Evolutionary conservation across 2,113 vertebrate genomes (phyloP).

Genomic region (Pao palembangensis): DNA sequence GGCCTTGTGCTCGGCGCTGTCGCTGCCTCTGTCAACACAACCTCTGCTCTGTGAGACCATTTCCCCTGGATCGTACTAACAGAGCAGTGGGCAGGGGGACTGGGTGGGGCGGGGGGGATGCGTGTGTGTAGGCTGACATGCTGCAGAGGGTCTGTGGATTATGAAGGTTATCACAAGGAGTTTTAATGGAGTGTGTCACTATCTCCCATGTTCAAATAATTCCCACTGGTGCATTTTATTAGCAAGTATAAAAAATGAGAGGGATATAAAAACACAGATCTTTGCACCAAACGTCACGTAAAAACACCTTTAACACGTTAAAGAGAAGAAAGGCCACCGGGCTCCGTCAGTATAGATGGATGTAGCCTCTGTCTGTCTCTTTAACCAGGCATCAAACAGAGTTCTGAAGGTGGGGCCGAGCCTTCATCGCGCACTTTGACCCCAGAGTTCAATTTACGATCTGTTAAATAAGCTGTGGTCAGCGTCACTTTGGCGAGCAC

Average conservation of each 20-base stretch:
- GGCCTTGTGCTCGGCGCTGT: slow-evolving; percentile 54
- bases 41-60: slow-evolving; percentile 60
- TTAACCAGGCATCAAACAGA: slow-evolving; percentile 29
- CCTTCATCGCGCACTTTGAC: slow-evolving; percentile 31
- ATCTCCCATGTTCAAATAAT: slow-evolving; percentile 1
- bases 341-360: neutral
- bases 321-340: neutral
- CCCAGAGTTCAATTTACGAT: slow-evolving; percentile 42
- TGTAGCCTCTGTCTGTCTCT: slow-evolving; percentile 18
- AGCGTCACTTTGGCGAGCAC: slow-evolving; percentile 36
- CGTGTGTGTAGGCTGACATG: slow-evolving; percentile 36
- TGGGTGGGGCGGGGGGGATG: slow-evolving; percentile 26
- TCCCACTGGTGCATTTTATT: slow-evolving; percentile 21
- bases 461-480: slow-evolving; percentile 52
- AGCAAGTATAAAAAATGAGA: slow-evolving; percentile 2
- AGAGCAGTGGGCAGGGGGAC: slow-evolving; percentile 6
- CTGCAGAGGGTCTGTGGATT: slow-evolving; percentile 21
- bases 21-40: slow-evolving; percentile 69
- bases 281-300: no score
- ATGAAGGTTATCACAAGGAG: neutral
- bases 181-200: slow-evolving; percentile 31
- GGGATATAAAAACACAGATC: neutral
- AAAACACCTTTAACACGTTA: no score
- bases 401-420: slow-evolving; percentile 11
- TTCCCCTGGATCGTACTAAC: slow-evolving; percentile 44